Percentiles rank a stretch among this genome's conserved stretches.
Conservation (phyloP, 2,888 invertebrate species). For the Entomobrya proxima region DNA sequence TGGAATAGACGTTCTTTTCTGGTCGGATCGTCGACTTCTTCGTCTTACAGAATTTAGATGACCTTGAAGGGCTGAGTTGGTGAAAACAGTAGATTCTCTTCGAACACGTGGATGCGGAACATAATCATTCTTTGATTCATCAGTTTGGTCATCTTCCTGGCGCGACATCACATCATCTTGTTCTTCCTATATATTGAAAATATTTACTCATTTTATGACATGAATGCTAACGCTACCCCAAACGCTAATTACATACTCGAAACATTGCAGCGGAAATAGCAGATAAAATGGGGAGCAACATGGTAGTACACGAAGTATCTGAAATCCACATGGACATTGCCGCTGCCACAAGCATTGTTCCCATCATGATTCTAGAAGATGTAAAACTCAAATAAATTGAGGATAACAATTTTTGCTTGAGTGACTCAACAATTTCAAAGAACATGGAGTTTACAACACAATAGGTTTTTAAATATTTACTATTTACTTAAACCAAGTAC, state of each 20-base stretch:
- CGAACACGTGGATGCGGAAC: background rate
- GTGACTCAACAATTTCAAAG: no score
- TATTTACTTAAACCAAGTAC: background rate
- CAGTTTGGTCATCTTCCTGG: background rate
- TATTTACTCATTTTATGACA: background rate
- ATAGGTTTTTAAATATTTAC: background rate
- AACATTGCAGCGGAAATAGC: slow-evolving; percentile 82
- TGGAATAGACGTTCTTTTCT: background rate
- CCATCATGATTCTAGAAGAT: slow-evolving; percentile 89
- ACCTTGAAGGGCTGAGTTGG: slow-evolving; percentile 31
- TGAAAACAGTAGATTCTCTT: slow-evolving; percentile 42
- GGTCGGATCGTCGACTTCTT: background rate
- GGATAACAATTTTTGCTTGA: background rate
- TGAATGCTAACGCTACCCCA: no score
- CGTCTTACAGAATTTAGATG: background rate
- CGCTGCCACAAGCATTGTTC: slow-evolving; percentile 91
- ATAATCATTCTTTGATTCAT: background rate
- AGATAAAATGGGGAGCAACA: slow-evolving; percentile 95
- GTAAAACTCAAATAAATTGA: no score
- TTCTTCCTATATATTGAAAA: slow-evolving; percentile 32
- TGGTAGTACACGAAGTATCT: slow-evolving; percentile 93
- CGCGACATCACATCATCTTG: slow-evolving; percentile 19
- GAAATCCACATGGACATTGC: slow-evolving; percentile 98
- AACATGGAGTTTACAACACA: background rate
- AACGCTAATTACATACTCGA: no score